phyloP scores from a whole-genome alignment of 2,888 invertebrate species.

The Drosophila bunnanda region DNA sequence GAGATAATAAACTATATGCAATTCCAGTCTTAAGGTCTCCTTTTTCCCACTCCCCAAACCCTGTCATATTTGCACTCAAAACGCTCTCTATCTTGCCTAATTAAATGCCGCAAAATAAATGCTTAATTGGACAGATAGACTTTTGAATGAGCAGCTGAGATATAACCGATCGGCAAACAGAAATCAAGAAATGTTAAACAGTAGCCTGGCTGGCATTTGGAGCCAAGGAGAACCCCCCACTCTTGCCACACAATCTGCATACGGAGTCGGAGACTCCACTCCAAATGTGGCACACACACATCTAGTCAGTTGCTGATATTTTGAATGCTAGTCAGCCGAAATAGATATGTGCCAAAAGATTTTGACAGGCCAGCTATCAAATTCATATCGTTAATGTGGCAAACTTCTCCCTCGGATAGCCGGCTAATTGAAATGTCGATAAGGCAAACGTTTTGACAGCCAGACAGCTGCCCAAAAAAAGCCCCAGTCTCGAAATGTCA shows the following conservation, averaged over 20 bases:
- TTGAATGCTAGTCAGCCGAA: conserved; percentile 58
- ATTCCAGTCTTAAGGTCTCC: no score
- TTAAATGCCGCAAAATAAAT: conserved; percentile 66
- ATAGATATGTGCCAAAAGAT: conserved; percentile 76
- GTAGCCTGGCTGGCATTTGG: conserved; percentile 44
- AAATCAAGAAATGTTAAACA: conserved; percentile 42
- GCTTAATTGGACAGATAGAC: conserved; percentile 79
- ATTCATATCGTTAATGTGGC: conserved; percentile 60
- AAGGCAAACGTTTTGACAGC: conserved; percentile 75
- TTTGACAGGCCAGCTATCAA: conserved; percentile 77
- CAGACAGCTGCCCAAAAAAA: conserved; percentile 61
- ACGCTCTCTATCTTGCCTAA: conserved; percentile 68
- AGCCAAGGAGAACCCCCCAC: conserved; percentile 4
- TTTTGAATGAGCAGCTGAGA: conserved; percentile 66
- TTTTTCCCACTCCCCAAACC: conserved; percentile 21
- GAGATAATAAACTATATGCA: neutral
- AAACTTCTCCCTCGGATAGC: conserved; percentile 58
- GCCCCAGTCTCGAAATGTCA: conserved; percentile 1
- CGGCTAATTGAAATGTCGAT: conserved; percentile 80
- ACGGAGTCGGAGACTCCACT: conserved; percentile 4
- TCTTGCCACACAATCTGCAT: conserved; percentile 57
- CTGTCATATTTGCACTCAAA: conserved; percentile 47
- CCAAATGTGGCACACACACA: conserved; percentile 17
- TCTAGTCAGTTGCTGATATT: conserved; percentile 57
- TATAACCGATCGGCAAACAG: conserved; percentile 32